Evolutionary conservation across 2,797 vertebrate genomes (phyloP), one percentile per base, ranked within the genome.

Genomic region (Amblyopsis hoosieri): DNA sequence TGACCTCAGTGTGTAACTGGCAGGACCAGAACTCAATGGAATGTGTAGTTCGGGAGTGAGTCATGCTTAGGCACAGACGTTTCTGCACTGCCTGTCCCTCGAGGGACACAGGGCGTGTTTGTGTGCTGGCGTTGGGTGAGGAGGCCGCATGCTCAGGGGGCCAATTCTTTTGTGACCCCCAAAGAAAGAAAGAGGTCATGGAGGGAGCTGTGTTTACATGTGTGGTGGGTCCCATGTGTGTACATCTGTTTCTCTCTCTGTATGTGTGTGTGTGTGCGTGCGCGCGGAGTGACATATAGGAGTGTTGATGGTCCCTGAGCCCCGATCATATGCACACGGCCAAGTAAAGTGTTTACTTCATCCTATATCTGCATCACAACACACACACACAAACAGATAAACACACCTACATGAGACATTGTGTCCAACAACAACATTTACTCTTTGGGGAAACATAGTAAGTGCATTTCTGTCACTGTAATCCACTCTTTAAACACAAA

Each of bases 371-470:
- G 62, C 48, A 19, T 19, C 62, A 54, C 19, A 23, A 23, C 2
- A 23, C 19, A 23, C 33, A 37, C 33, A 37, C 10, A 58, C 54
- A 72, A 62, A 60, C 62, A 9, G 60, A 83, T 67, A 86, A 81
- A 86, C 72, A 77, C 69, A 62, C 80, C 76, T 46, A 61, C 70
- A 57, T 62, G 56, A 7, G 50, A 60, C 80, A 74, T 74, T 59
- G 75, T 68, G 79, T 81, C 70, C 59, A 68, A 15, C 83, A 86
- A 89, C 81, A 89, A 48, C 11, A 48, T 84, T 76, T 75, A 75
- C 55, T 85, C 69, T 77, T 78, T 77, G 77, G 59, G 56, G 64
- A 60, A 45, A 70, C 11, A 51, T 45, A 57, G 6, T 74, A 47
- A 17, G 57, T 47, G 31, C 50, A 82, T 75, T 71, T 72, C 62